Base-by-base conservation (phyloP, 2,888 invertebrate species). In the Trichopoda pennipes region DNA sequence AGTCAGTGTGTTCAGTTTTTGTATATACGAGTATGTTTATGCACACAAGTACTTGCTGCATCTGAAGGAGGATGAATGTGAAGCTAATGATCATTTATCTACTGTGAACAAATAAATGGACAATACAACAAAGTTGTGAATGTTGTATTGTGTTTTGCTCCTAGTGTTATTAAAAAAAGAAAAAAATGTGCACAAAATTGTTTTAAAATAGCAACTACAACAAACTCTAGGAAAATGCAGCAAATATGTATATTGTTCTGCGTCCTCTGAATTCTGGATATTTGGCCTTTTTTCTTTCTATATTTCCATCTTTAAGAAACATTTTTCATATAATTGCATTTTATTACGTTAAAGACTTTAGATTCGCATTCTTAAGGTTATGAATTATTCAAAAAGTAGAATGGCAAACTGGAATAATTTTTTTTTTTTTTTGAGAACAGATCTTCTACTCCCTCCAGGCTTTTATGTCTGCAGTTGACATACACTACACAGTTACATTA, bases 331-430 rank as follows among this genome's bases (percentile, higher is more conserved):
- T 81, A 81, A 81, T 81, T 81, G 81, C 77, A 81, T 81, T 77
- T 77, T 77, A 81, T 81, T 77, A 72, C 51, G 66, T 73, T 81
- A 81, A 81, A 77, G 72, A 77, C 81, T 73, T 81, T 73, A 68
- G 77, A 44, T 81, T 80, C 75, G 56, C 58, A 58, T 75, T 70
- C 70, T 81, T 78, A 74, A 70, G 78, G 55, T 82, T 78, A 82
- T 82, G 81, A 82, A 82, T 82, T 72, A 82, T 82, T 82, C 81
- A 82, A 72, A 75, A 82, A 75, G 68, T 68, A 47, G 75, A 82
- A 72, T 82, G 68, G 75, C 35, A 79, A 75, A 81, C 63, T 58
- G 58, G 17, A n/a, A 17, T n/a, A 42, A 60, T 60, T n/a, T n/a
- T 51, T 72, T 21, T 17, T 53, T 53, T 19, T 56, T 35, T 55